Evolutionary conservation across 53 echinoderm and acorn worm genomes (phyloP).

Genomic region (Antedon mediterranea): DNA sequence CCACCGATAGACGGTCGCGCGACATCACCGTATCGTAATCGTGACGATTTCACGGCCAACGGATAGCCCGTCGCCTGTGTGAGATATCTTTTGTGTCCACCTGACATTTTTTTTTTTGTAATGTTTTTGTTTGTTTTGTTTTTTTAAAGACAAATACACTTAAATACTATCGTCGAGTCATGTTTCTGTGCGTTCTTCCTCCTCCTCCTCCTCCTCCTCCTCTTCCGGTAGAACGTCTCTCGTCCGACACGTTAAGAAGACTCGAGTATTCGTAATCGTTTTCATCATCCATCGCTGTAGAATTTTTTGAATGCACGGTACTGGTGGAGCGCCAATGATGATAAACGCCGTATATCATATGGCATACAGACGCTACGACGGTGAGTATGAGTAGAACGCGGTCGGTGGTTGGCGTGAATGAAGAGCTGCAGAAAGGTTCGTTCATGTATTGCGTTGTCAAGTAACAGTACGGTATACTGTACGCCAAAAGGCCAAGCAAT

Average conservation of each 20-base stretch:
- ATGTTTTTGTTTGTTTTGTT: too few relatives aligned
- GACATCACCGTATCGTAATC: too few relatives aligned
- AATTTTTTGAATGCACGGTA: background rate
- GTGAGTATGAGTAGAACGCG: background rate
- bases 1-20: too few relatives aligned
- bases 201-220: too few relatives aligned
- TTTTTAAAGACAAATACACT: too few relatives aligned
- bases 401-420: background rate
- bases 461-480: background rate
- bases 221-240: too few relatives aligned
- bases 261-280: background rate
- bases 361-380: background rate
- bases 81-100: too few relatives aligned
- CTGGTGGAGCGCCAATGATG: background rate
- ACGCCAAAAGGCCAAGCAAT: background rate
- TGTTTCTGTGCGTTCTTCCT: too few relatives aligned
- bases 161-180: too few relatives aligned
- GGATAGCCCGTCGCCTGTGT: too few relatives aligned
- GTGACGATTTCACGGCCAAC: too few relatives aligned
- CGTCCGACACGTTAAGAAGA: background rate
- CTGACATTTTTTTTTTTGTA: too few relatives aligned
- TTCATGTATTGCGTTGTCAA: background rate
- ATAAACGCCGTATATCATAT: background rate
- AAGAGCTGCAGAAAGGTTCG: background rate
- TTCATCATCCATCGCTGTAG: background rate